Evolutionary conservation across 2,888 invertebrate genomes (phyloP).

Genomic region (Harpagoxenus sublaevis): DNA sequence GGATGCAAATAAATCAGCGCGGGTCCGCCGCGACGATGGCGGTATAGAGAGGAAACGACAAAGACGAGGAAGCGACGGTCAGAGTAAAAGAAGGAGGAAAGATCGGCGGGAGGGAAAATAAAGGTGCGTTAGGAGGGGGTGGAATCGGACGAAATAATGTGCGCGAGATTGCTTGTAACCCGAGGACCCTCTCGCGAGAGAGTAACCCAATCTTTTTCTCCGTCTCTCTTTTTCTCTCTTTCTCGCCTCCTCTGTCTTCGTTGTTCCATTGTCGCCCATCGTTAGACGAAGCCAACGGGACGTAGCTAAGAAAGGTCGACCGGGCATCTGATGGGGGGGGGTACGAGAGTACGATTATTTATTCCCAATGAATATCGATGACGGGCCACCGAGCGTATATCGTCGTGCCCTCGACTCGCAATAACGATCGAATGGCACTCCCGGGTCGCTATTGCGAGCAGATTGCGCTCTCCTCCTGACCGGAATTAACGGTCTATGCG

Average conservation of each 20-base stretch:
- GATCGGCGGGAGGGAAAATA: constrained; percentile 39
- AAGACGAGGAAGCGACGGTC: constrained; percentile 64
- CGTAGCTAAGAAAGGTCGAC: constrained; percentile 26
- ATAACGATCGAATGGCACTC: constrained; percentile 69
- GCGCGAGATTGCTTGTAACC: constrained; percentile 85
- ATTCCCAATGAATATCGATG: constrained; percentile 77
- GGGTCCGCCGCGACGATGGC: constrained; percentile 45
- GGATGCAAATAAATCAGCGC: constrained; percentile 82
- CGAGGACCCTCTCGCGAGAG: constrained; percentile 79
- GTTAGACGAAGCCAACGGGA: constrained; percentile 56
- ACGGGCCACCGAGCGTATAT: constrained; percentile 74
- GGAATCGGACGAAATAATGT: constrained; percentile 80
- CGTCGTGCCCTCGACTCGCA: constrained; percentile 57
- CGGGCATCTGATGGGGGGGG: constrained; percentile 47
- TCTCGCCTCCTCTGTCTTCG: constrained; percentile 13
- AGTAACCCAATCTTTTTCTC: constrained; percentile 81
- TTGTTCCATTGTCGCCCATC: constrained; percentile 32
- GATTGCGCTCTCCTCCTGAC: background rate
- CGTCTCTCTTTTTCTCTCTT: constrained; percentile 38
- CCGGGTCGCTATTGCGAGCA: constrained; percentile 32
- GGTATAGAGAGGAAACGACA: constrained; percentile 42
- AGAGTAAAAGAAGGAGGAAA: constrained; percentile 62
- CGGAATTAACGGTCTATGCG: constrained; percentile 9
- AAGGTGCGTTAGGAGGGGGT: constrained; percentile 53
- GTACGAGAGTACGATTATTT: constrained; percentile 65